Base-by-base conservation (phyloP, 2,797 vertebrate genomes). In the Neopelma chrysocephalum region DNA sequence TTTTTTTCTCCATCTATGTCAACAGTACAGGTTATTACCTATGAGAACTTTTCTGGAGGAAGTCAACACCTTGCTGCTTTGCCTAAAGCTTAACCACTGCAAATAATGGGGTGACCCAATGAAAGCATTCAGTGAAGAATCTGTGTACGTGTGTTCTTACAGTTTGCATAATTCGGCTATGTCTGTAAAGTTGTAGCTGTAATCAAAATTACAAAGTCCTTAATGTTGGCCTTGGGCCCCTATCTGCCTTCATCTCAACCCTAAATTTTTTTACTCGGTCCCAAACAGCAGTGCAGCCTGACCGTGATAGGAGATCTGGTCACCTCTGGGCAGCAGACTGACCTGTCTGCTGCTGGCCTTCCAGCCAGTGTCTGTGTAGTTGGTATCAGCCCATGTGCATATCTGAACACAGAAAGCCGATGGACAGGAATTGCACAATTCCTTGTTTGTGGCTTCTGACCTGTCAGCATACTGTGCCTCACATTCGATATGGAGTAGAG, bases 391-490 rank as follows among this genome's bases (percentile, higher is more conserved):
- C 18, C 76, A 83, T 5, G 1, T 62, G 69, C 65, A 86, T 73
- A 85, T 61, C 69, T 87, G 61, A 61, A 75, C 61, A 68, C 14
- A 81, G 38, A 81, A 91, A 71, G 82, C 68, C 0, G 5, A 69
- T 36, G 61, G 69, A 58, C 93, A 69, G 65, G 93, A 88, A 57
- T 91, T 93, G 85, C 87, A 57, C 76, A 93, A 83, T 69, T 82
- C 34, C 29, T 83, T 31, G 26, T 61, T 83, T 50, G 82, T 81
- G 38, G 16, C 64, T 94, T 82, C 65, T 93, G 72, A 57, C 54
- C 57, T 78, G 45, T 75, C 64, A 76, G n/a, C 58, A 69, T 54
- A 54, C 43, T 53, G 23, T 40, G 36, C 79, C 56, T 73, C 2
- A 1, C 36, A 19, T 69, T 72, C 51, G 34, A 2, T 15, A 6